Percentiles rank a stretch among this genome's conserved stretches.
phyloP scores from a whole-genome alignment of 2,888 invertebrate species.

The Chymomyza procnemis region DNA sequence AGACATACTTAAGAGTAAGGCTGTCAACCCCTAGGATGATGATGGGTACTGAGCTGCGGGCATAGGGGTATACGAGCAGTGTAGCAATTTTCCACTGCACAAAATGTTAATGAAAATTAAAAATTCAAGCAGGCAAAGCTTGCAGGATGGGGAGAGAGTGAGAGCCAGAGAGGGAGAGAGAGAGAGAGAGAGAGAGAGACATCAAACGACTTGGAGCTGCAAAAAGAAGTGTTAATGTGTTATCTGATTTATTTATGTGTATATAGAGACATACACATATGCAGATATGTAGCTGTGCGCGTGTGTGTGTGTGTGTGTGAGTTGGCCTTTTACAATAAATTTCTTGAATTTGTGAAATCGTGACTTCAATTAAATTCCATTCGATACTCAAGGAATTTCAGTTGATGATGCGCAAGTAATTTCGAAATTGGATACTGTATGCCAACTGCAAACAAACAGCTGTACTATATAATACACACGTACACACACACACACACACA shows the following conservation, averaged over 20 bases:
- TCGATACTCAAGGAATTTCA: conserved; percentile 77
- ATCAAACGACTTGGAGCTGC: conserved; percentile 40
- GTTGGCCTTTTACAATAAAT: conserved; percentile 35
- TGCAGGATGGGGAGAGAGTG: no score
- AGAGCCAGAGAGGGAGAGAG: no score
- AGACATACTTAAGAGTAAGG: conserved; percentile 33
- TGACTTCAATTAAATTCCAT: conserved; percentile 79
- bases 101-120: conserved; percentile 71
- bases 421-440: conserved; percentile 76
- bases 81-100: conserved; percentile 3
- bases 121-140: conserved; percentile 45
- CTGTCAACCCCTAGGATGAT: neutral
- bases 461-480: neutral
- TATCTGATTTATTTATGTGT: conserved; percentile 66
- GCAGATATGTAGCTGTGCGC: neutral
- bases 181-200: no score
- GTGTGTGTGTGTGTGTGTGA: conserved; percentile 11
- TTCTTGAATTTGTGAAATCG: conserved; percentile 73
- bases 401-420: conserved; percentile 74
- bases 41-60: neutral
- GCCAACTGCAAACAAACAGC: conserved; percentile 37
- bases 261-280: conserved; percentile 40
- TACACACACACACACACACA: conserved; percentile 1
- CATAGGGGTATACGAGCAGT: neutral
- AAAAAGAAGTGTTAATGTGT: conserved; percentile 68